Conservation (phyloP, 2,888 invertebrate species). For the Drosophila algonquin region DNA sequence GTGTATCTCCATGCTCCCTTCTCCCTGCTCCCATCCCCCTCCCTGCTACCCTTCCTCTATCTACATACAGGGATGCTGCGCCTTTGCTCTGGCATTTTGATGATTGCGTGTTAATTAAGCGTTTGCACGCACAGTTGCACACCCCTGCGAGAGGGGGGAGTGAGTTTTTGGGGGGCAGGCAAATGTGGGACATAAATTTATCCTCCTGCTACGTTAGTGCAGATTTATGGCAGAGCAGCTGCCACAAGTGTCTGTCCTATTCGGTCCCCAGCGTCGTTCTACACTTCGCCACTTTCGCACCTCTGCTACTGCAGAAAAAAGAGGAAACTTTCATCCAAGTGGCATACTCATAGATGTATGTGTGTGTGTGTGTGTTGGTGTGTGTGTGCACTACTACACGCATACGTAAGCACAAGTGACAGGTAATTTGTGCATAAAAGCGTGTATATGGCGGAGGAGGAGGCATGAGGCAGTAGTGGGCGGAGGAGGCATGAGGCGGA, state of each 20-base stretch:
- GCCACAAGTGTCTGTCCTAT: slow-evolving; percentile 40
- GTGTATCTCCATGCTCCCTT: background rate
- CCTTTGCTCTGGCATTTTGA: slow-evolving; percentile 33
- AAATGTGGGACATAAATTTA: slow-evolving; percentile 59
- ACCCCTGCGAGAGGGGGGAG: background rate
- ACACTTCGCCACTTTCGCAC: slow-evolving; percentile 12
- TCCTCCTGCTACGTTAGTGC: slow-evolving; percentile 28
- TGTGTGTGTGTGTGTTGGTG: slow-evolving; percentile 10
- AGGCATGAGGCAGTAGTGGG: background rate
- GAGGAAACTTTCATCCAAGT: slow-evolving; percentile 26
- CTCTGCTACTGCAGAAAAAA: slow-evolving; percentile 15
- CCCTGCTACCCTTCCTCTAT: background rate
- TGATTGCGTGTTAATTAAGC: slow-evolving; percentile 71
- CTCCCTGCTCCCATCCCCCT: no score
- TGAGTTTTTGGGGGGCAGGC: slow-evolving; percentile 1
- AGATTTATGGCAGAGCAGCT: slow-evolving; percentile 59
- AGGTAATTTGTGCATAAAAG: slow-evolving; percentile 74
- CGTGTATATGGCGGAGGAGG: slow-evolving; percentile 27
- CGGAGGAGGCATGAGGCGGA: no score
- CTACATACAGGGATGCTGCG: background rate
- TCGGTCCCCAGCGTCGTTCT: background rate
- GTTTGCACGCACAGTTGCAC: slow-evolving; percentile 66
- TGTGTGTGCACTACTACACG: slow-evolving; percentile 33
- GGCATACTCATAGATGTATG: slow-evolving; percentile 1
- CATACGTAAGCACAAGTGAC: slow-evolving; percentile 68